Percentiles rank a stretch among this genome's conserved stretches.
Evolutionary conservation across 2,797 vertebrate genomes (phyloP).

Genomic region (Cirrhinus mrigala): DNA sequence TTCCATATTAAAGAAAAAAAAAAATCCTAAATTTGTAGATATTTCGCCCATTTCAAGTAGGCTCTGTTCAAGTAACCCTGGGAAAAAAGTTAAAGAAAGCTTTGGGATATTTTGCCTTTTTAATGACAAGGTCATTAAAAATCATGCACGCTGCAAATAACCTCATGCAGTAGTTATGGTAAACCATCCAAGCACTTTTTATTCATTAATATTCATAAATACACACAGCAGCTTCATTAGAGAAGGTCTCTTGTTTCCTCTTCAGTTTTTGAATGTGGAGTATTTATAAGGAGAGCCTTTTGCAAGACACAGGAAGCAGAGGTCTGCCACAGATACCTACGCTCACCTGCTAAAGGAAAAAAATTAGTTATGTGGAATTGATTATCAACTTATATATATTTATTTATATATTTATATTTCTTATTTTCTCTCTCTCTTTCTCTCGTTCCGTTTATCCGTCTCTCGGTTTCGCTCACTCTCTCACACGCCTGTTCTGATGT

Average conservation of each 20-base stretch:
- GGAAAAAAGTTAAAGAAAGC: conserved; percentile 85
- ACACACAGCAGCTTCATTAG: conserved; percentile 99
- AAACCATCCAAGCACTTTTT: conserved; percentile 99
- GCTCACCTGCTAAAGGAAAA: conserved; percentile 95
- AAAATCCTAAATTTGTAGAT: conserved; percentile 48
- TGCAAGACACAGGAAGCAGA: conserved; percentile 92
- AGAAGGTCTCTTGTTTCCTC: conserved; percentile 87
- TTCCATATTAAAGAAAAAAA: conserved; percentile 55
- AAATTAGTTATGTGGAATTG: conserved; percentile 97
- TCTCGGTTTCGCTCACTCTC: conserved; percentile 57
- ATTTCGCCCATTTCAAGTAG: conserved; percentile 55
- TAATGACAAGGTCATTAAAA: conserved; percentile 92
- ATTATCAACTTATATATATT: conserved; percentile 92
- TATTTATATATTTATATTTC: conserved; percentile 77
- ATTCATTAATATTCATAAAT: conserved; percentile 99
- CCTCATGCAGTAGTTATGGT: conserved; percentile 99
- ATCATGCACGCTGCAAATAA: conserved; percentile 99
- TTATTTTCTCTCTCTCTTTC: conserved; percentile 50
- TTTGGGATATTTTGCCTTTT: conserved; percentile 86
- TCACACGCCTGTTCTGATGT: conserved; percentile 51
- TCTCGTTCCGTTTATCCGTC: conserved; percentile 67
- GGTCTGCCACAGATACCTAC: conserved; percentile 90
- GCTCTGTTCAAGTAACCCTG: conserved; percentile 74
- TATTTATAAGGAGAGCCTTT: conserved; percentile 94
- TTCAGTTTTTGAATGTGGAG: conserved; percentile 94